Conservation (phyloP, 2,888 invertebrate genomes). For the Epinotia demarniana region DNA sequence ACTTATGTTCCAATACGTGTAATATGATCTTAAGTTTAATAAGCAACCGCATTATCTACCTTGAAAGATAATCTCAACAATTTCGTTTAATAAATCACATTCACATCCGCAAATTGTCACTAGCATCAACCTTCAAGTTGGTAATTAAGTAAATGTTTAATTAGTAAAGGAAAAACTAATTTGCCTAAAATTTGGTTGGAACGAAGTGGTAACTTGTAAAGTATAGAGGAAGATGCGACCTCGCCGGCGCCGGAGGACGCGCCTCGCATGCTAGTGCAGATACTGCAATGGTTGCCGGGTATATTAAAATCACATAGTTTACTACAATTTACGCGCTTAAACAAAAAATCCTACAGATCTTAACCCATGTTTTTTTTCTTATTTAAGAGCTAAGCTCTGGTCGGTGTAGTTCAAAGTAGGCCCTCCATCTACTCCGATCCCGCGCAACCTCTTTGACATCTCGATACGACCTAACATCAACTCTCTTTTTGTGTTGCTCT, state of each 20-base stretch:
- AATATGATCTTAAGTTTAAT: neutral
- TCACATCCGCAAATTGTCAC: slow-evolving; percentile 30
- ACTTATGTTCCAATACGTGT: neutral
- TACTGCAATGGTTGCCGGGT: neutral
- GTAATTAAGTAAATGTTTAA: slow-evolving; percentile 27
- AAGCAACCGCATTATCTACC: neutral
- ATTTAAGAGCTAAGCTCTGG: no score
- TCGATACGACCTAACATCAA: no score
- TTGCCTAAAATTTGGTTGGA: slow-evolving; percentile 18
- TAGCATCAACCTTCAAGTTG: slow-evolving; percentile 5
- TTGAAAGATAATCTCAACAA: slow-evolving; percentile 16
- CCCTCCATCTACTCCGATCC: no score
- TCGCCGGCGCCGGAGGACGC: slow-evolving; percentile 65
- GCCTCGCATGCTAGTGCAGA: slow-evolving; percentile 46
- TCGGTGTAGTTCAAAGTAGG: no score
- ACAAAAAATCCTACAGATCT: no score
- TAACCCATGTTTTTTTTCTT: no score
- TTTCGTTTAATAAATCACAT: slow-evolving; percentile 29
- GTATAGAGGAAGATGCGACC: slow-evolving; percentile 72
- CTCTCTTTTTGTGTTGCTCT: no score
- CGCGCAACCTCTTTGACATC: no score
- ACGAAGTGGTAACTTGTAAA: slow-evolving; percentile 22
- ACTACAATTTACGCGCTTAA: no score
- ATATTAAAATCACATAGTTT: no score
- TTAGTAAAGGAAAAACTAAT: slow-evolving; percentile 22